A percentile compares a stretch with the other conserved stretches of the same genome.
Evolutionary conservation across 2,888 invertebrate genomes (phyloP).

Genomic region (Sinodicranocentrus sp.): DNA sequence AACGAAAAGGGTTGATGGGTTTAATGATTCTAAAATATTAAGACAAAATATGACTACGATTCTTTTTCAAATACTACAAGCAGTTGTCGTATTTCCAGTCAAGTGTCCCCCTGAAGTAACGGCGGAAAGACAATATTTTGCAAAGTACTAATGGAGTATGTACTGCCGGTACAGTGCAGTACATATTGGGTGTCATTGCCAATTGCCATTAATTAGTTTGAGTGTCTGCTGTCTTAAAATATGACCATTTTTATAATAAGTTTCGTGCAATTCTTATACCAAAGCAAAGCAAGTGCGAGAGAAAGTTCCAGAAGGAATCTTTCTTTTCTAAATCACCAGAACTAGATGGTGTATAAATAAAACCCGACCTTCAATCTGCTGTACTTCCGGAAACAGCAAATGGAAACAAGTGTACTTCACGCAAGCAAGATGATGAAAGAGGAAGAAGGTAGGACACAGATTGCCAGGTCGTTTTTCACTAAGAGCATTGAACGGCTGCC

Average conservation of each 20-base stretch:
- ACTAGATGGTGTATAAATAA: background rate
- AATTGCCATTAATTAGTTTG: constrained; percentile 14
- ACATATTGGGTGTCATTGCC: constrained; percentile 61
- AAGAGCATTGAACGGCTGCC: background rate
- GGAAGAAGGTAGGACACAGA: too few relatives aligned
- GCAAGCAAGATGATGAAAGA: background rate
- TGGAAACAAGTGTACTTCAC: background rate
- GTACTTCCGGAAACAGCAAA: background rate
- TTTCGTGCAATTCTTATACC: constrained; percentile 58
- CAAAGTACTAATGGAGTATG: constrained; percentile 48
- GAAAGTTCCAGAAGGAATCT: background rate
- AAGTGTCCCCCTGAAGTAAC: background rate
- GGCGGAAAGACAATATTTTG: background rate
- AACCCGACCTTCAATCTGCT: background rate
- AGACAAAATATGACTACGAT: background rate
- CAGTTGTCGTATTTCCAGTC: background rate
- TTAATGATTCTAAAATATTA: background rate
- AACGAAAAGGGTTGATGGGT: too few relatives aligned
- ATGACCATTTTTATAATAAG: background rate
- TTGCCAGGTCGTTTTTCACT: background rate
- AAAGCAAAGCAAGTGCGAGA: constrained; percentile 25
- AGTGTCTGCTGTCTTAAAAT: constrained; percentile 34
- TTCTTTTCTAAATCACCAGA: background rate
- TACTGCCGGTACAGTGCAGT: constrained; percentile 35
- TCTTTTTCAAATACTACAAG: background rate